Evolutionary conservation across 35 echinoderm and acorn worm genomes (phyloP), one percentile per base, ranked within the genome.

Genomic region (Hemicentrotus pulcherrimus): DNA sequence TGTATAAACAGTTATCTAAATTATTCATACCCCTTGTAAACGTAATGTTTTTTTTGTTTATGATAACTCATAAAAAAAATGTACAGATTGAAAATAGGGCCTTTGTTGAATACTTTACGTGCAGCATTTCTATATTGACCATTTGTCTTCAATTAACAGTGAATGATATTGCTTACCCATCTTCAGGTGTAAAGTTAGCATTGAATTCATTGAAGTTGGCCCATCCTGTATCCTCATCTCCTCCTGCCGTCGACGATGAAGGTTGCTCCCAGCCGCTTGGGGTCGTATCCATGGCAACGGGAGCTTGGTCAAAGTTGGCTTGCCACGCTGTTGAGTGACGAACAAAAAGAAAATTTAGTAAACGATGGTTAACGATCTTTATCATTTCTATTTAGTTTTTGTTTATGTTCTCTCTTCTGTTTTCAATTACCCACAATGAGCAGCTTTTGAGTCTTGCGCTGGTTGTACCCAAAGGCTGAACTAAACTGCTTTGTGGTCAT

Each of bases 201-300:
- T 99, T 96, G 87, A 99, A 99, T 48, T 97, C 96, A 32, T 65
- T 96, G 95, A 99, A 99, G 47, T 97, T 99, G 32, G 98, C 98
- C 98, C 98, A 99, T 7, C 98, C 98, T 33, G 96, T 96, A 47
- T 97, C 96, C 92, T 97, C 96, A 14, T 86, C 86, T 12, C 31
- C 85, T 28, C 35, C 35, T 41, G 35, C 35, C 85, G 94, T 60
- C 60, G 95, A 91, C 19, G 31, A 58, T 16, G 55, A 46, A 9
- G 94, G 50, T 35, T 96, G 96, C 47, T 95, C 90, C 98, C 98
- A 99, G 0, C 91, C 91, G 19, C 92, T 95, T 10, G 98, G 98
- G 15, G 98, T 95, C 32, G 98, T 96, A 94, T 99, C 98, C 98
- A 99, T 99, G 85, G 98, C 96, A 58, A 99, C 98, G 31, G 95